Base-by-base conservation (phyloP, 2,113 vertebrate genomes). In the Burhinus oedicnemus region DNA sequence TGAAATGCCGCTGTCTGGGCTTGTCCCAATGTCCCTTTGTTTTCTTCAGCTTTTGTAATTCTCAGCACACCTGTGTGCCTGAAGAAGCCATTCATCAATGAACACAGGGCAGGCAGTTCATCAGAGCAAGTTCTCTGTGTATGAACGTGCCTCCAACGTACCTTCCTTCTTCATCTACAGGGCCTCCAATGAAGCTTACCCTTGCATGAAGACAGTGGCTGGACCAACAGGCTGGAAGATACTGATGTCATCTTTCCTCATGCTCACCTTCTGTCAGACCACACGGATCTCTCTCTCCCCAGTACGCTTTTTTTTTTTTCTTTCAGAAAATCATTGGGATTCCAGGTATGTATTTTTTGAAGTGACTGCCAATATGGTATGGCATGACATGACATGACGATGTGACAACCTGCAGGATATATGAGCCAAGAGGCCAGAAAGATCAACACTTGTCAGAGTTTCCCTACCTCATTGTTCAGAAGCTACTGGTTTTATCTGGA, bases 81-180 rank as follows among this genome's bases (percentile, higher is more conserved):
- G 89, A 42, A 96, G 81, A 97, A 95, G 91, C 81, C 45, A 65
- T 93, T 95, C 81, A 66, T 95, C 94, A 91, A 71, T 38, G 58
- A 83, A 44, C 32, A 25, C 22, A 29, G 87, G 66, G 74, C 84
- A 94, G 78, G 61, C 66, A 57, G 83, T 55, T 89, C 11, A 26
- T 79, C 80, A 57, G 69, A 44, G 44, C 23, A 42, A 76, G 40
- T 68, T 91, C 38, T 62, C 15, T 84, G 38, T 14, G n/a, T 6
- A 4, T 61, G 77, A 54, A 52, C 26, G 60, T 57, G 55, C 36
- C 45, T 87, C 42, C 64, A 27, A 0, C 10, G 36, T 32, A 16
- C 74, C 40, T 78, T 75, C 44, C 44, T 54, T 47, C 51, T 40
- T 42, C 60, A 83, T 27, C 42, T 58, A 15, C 16, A 38, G 12